Percentiles rank a stretch among this genome's conserved stretches.
Evolutionary conservation across 1,140 invertebrate genomes (phyloP).

Genomic region (Penaeus chinensis): DNA sequence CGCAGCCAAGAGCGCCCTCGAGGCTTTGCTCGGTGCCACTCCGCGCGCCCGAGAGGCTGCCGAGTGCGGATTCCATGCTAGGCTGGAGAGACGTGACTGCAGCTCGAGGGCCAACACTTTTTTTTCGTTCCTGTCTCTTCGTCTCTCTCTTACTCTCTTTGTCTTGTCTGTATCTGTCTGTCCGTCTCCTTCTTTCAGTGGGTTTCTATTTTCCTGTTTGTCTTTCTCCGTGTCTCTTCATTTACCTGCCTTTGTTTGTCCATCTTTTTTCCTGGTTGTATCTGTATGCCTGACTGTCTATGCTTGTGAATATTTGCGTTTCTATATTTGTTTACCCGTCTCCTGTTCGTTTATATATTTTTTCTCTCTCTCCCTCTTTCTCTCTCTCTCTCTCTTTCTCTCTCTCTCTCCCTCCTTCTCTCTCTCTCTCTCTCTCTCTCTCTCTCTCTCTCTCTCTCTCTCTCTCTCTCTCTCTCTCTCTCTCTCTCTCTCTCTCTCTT

Average conservation of each 20-base stretch:
- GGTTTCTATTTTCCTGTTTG: neutral
- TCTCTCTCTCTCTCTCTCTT: neutral
- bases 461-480: neutral
- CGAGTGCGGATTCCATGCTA: too few species aligned
- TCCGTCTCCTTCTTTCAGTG: neutral
- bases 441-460: neutral
- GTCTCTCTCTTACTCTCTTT: too few species aligned
- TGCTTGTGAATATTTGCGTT: neutral
- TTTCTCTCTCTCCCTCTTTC: neutral
- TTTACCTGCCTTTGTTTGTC: neutral
- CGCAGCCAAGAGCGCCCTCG: too few species aligned
- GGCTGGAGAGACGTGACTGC: too few species aligned
- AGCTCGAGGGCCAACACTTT: too few species aligned
- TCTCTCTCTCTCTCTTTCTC: slow-evolving; percentile 9
- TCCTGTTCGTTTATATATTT: neutral
- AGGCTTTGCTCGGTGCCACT: too few species aligned
- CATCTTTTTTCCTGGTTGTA: neutral
- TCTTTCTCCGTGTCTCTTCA: neutral
- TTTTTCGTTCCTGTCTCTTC: too few species aligned
- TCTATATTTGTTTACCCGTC: neutral
- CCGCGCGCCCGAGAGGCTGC: too few species aligned
- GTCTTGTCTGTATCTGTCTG: too few species aligned
- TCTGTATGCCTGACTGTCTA: neutral
- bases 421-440: slow-evolving; percentile 3
- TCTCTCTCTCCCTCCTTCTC: neutral